phyloP scores from a whole-genome alignment of 1,140 invertebrate genomes.

The Drosophila varians region DNA sequence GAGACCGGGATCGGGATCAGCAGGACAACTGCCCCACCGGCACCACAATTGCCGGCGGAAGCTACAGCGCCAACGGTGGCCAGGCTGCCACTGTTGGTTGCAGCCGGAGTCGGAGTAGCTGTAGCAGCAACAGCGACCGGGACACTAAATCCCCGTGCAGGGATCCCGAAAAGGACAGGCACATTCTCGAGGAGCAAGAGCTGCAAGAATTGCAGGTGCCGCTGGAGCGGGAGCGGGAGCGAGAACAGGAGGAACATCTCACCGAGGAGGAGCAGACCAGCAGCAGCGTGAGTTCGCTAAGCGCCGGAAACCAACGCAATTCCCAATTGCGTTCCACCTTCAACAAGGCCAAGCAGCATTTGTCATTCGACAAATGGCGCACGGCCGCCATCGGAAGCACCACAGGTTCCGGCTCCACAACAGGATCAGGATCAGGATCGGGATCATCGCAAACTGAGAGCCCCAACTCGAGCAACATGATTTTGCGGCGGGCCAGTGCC shows the following conservation, averaged over 20 bases:
- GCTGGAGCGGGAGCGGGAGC: neutral
- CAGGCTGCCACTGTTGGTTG: conserved; percentile 73
- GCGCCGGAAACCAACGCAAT: conserved; percentile 78
- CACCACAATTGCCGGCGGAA: conserved; percentile 83
- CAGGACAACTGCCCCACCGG: conserved; percentile 33
- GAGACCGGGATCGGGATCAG: conserved; percentile 46
- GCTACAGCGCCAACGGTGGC: conserved; percentile 80
- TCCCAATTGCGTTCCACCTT: conserved; percentile 83
- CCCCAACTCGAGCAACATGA: conserved; percentile 50
- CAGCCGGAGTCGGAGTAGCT: conserved; percentile 38
- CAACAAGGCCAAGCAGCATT: conserved; percentile 83
- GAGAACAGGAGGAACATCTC: conserved; percentile 55
- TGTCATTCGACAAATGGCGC: conserved; percentile 84
- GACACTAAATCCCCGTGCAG: conserved; percentile 57
- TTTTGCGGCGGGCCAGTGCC: conserved; percentile 72
- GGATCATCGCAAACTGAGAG: conserved; percentile 56
- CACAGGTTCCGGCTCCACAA: conserved; percentile 66
- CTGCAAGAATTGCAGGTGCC: neutral
- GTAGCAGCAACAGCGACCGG: conserved; percentile 60
- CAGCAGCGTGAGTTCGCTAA: conserved; percentile 81
- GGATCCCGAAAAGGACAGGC: conserved; percentile 16
- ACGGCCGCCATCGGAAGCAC: conserved; percentile 62
- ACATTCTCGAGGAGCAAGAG: neutral
- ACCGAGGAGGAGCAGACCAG: conserved; percentile 75
- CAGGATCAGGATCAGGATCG: conserved; percentile 13